Percentiles rank a stretch among this genome's conserved stretches.
Conservation (phyloP, 2,797 vertebrate genomes). For the Alouatta caraya region DNA sequence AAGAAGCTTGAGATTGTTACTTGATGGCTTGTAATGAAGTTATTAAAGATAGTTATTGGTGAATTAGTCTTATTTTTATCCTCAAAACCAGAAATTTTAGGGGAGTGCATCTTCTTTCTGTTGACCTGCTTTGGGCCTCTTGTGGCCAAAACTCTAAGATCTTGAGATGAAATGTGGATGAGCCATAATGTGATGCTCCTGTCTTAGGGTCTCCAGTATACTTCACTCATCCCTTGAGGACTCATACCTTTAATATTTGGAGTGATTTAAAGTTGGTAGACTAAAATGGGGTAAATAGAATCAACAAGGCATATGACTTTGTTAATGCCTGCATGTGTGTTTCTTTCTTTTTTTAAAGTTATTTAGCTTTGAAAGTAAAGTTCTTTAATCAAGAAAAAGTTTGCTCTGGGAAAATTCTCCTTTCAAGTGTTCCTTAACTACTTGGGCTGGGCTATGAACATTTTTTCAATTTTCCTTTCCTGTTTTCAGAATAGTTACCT, state of each 20-base stretch:
- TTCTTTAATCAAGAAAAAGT: slow-evolving; percentile 6
- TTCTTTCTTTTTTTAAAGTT: not conserved
- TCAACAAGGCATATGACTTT: not conserved
- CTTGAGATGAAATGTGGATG: not conserved
- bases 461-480: not conserved
- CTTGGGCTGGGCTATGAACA: not conserved
- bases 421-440: not conserved
- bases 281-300: not conserved
- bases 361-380: slow-evolving; percentile 20
- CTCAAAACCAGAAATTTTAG: not conserved
- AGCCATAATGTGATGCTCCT: not conserved
- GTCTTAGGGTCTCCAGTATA: not conserved
- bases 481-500: not conserved
- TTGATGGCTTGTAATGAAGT: not conserved
- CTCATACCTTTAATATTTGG: not conserved
- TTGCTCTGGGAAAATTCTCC: not conserved
- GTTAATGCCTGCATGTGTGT: not conserved
- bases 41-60: not conserved
- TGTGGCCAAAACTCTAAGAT: not conserved
- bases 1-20: not conserved
- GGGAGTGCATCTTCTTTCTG: not conserved
- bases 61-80: not conserved
- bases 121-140: not conserved
- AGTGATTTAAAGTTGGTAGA: not conserved
- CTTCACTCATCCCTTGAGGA: not conserved